Percentiles rank a stretch among this genome's conserved stretches.
These are phyloP conservation scores for Geotrupes spiniger DNA, from an alignment of 2,888 invertebrate species.

Conservation along the genomic window DNA sequence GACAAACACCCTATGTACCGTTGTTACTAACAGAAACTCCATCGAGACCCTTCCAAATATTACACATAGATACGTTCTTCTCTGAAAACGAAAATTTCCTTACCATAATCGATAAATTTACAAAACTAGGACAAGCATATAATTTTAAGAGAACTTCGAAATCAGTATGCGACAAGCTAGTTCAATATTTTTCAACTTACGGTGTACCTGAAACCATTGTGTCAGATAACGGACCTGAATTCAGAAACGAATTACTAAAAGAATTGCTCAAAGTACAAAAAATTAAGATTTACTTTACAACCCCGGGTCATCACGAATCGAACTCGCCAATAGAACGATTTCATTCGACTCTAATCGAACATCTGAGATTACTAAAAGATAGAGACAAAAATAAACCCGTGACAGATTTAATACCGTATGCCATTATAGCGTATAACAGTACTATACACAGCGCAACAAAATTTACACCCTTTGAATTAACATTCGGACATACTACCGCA, in stretches of 20 bases:
- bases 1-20: not conserved
- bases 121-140: too few species aligned
- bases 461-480: conserved; percentile 12
- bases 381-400: not conserved
- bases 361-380: conserved; percentile 10
- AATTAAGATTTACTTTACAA: conserved; percentile 4
- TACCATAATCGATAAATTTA: too few species aligned
- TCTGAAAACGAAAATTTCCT: too few species aligned
- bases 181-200: too few species aligned
- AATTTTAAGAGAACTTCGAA: too few species aligned
- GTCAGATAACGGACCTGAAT: too few species aligned
- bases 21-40: not conserved
- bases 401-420: not conserved
- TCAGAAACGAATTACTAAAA: too few species aligned
- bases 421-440: conserved; percentile 8
- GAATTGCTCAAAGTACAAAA: too few species aligned
- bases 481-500: conserved; percentile 2
- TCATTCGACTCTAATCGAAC: conserved; percentile 13
- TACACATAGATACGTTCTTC: too few species aligned
- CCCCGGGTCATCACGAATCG: conserved; percentile 4
- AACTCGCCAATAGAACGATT: conserved; percentile 14
- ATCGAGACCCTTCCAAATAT: too few species aligned
- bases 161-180: too few species aligned
- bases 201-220: too few species aligned
- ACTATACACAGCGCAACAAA: conserved; percentile 10